Base-by-base conservation (phyloP, 2,888 invertebrate species). In the Stenchaetothrips biformis region DNA sequence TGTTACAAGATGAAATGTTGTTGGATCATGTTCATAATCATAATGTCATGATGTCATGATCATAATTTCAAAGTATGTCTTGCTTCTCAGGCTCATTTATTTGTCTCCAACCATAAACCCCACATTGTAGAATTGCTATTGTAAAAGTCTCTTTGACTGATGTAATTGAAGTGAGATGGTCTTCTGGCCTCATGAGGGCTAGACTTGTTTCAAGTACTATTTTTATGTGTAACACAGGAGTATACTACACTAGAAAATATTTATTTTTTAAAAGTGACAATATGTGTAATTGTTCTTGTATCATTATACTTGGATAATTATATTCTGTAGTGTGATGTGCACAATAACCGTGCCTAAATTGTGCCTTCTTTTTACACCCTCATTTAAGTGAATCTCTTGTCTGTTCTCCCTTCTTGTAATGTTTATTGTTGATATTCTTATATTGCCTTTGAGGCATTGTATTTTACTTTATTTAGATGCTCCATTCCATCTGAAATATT, bases 261-360 rank as follows among this genome's bases (percentile, higher is more conserved):
- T 74, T 74, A 74, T 74, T 74, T 74, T 37, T 74, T 25, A 21
- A 74, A 74, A 25, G 11, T 74, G 67, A 74, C 67, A 74, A 74
- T 74, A 67, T 67, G 53, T 53, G 8, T 53, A 53, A 53, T 53
- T 53, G 18, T 53, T 18, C 16, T 53, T 53, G 53, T 53, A 53
- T 53, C 18, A 21, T 67, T 67, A 9, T 25, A 74, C 25, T 4
- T 74, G 25, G 21, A 25, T 25, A 21, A 37, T 37, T 37, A 37
- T 8, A 25, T 37, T 74, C 21, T 21, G 25, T 21, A 74, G 67
- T 25, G 67, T 74, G 67, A 74, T 74, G 67, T 74, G 67, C 67
- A 74, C 67, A 74, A 11, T 74, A 11, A 25, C 25, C 21, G 67
- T 74, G 67, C 67, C 25, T 25, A 74, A 74, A 7, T 25, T 74